phyloP scores from a whole-genome alignment of 2,113 vertebrate genomes.

The Periophthalmodon schlosseri region DNA sequence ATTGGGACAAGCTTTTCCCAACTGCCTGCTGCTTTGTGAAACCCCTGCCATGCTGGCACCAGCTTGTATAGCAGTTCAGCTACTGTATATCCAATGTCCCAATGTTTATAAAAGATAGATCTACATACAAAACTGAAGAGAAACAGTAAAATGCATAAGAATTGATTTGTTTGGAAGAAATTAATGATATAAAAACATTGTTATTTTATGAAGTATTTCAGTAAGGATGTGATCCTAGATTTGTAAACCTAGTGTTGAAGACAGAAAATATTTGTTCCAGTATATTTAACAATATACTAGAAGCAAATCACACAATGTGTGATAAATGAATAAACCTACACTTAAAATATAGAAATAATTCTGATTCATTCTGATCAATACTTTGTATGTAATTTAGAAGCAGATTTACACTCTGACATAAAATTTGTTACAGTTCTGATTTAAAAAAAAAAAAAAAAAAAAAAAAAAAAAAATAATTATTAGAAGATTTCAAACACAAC shows the following conservation, averaged over 20 bases:
- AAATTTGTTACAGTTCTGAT: background rate
- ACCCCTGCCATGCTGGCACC: conserved; percentile 32
- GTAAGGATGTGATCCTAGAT: too few relatives aligned
- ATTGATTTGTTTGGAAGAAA: background rate
- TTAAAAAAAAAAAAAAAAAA: background rate
- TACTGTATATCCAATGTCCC: conserved; percentile 22
- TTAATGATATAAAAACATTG: background rate
- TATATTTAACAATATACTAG: background rate
- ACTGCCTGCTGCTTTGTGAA: conserved; percentile 45
- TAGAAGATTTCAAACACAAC: background rate
- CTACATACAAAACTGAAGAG: conserved; percentile 18
- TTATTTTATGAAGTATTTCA: background rate
- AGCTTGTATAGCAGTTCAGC: conserved; percentile 24
- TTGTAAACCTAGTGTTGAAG: background rate
- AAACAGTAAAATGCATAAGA: conserved; percentile 14
- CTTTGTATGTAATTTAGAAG: background rate
- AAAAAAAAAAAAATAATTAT: background rate
- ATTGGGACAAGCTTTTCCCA: conserved; percentile 59
- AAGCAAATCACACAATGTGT: background rate
- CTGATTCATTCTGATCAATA: background rate
- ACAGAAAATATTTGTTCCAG: background rate
- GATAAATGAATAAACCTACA: background rate
- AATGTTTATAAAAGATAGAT: conserved; percentile 21
- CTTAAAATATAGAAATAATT: background rate
- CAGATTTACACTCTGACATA: background rate